Conservation (phyloP, 2,888 invertebrate genomes). For the Holacanthella duospinosa region DNA sequence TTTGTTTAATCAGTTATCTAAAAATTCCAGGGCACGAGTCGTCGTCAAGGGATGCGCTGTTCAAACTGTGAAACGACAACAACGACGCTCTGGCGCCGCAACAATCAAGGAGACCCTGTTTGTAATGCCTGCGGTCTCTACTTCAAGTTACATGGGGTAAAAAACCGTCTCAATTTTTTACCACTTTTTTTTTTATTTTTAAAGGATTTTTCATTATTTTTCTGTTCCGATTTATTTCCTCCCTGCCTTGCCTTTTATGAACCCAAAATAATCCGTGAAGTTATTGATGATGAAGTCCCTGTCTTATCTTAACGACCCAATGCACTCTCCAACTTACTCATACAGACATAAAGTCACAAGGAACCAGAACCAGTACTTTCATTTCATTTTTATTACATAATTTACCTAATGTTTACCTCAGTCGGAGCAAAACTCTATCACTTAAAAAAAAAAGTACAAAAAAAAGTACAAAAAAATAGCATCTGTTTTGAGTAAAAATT, state of each 20-base stretch:
- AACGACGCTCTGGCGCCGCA: conserved; percentile 44
- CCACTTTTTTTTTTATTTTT: neutral
- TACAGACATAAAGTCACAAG: too few species aligned
- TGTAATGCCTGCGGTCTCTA: conserved; percentile 66
- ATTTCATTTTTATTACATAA: neutral
- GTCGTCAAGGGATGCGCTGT: conserved; percentile 48
- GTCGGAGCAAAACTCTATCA: too few species aligned
- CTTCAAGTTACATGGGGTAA: conserved; percentile 71
- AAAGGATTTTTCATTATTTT: neutral
- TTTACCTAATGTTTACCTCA: neutral
- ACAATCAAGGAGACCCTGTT: conserved; percentile 53
- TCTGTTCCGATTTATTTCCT: neutral
- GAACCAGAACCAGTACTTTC: neutral
- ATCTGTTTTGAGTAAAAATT: too few species aligned
- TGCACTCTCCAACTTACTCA: conserved; percentile 5
- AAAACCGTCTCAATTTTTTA: conserved; percentile 22
- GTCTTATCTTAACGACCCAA: conserved; percentile 5
- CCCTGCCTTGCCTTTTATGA: neutral
- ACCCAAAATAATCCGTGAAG: neutral
- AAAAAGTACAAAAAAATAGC: too few species aligned
- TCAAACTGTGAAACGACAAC: conserved; percentile 50
- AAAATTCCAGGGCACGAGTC: conserved; percentile 33
- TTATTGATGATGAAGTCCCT: neutral
- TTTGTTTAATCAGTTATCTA: too few species aligned
- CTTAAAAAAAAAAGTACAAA: too few species aligned